These are phyloP conservation scores for Monochamus alternatus DNA, from an alignment of 2,888 invertebrate genomes.

Conservation along the genomic window DNA sequence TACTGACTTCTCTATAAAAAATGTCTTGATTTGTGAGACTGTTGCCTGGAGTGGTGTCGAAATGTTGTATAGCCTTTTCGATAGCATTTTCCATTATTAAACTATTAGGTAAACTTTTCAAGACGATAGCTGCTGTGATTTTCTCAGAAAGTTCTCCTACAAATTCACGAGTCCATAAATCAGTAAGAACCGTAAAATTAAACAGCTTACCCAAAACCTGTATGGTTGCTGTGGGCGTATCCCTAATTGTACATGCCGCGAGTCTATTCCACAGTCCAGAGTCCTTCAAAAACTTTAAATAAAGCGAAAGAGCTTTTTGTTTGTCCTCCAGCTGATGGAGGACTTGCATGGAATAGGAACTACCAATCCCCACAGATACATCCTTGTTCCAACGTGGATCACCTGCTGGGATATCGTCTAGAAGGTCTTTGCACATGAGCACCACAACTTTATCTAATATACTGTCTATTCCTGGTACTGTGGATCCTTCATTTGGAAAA, in stretches of 20 bases:
- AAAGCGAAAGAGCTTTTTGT: constrained; percentile 82
- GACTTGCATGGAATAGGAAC: constrained; percentile 87
- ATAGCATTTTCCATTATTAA: constrained; percentile 75
- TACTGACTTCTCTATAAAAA: constrained; percentile 82
- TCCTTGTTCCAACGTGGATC: constrained; percentile 83
- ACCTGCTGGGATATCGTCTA: constrained; percentile 90
- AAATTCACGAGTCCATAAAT: constrained; percentile 15
- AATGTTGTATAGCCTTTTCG: constrained; percentile 71
- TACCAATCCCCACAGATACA: constrained; percentile 74
- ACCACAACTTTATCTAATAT: constrained; percentile 76
- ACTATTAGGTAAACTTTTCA: constrained; percentile 78
- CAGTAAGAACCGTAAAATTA: neutral
- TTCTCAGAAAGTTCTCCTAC: constrained; percentile 84
- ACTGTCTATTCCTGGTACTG: constrained; percentile 66
- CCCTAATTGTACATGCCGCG: constrained; percentile 64
- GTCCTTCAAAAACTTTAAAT: constrained; percentile 83
- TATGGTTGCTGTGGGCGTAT: constrained; percentile 73
- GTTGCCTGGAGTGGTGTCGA: constrained; percentile 69
- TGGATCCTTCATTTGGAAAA: constrained; percentile 69
- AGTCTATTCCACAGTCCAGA: constrained; percentile 80
- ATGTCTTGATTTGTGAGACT: constrained; percentile 81
- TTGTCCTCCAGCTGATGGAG: constrained; percentile 91
- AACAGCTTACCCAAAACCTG: constrained; percentile 64
- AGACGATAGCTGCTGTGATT: constrained; percentile 81
- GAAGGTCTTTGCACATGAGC: constrained; percentile 82